These are phyloP conservation scores for Hyposmocoma kahamanoa DNA, from an alignment of 1,140 invertebrate genomes.

Conservation along the genomic window DNA sequence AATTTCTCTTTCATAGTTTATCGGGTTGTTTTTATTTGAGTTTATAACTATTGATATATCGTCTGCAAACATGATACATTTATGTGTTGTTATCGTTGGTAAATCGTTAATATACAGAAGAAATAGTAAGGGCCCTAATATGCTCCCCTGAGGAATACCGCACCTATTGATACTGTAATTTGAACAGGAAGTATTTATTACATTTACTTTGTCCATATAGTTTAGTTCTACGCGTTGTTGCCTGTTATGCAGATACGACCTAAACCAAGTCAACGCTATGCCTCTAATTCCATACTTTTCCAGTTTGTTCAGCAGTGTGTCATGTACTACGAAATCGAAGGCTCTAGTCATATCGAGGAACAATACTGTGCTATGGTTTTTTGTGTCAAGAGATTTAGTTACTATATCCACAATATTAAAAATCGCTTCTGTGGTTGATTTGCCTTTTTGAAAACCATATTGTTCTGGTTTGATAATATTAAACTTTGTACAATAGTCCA, in stretches of 20 bases:
- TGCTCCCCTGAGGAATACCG: constrained; percentile 7
- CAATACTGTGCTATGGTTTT: neutral
- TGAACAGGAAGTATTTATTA: neutral
- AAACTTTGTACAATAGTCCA: neutral
- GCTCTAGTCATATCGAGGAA: neutral
- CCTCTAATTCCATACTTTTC: constrained; percentile 9
- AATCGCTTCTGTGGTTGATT: neutral
- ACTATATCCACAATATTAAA: neutral
- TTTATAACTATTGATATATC: constrained; percentile 3
- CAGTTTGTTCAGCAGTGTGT: constrained; percentile 1
- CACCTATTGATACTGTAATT: neutral
- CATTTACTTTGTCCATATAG: neutral
- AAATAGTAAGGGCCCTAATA: constrained; percentile 1
- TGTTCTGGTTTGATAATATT: neutral
- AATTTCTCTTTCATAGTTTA: neutral
- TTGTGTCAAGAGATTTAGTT: neutral
- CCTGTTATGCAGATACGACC: neutral
- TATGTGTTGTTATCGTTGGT: neutral
- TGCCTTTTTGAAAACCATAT: neutral
- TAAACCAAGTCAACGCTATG: constrained; percentile 1
- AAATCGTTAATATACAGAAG: constrained; percentile 5
- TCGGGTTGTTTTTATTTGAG: neutral
- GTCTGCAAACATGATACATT: constrained; percentile 5
- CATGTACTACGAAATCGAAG: neutral
- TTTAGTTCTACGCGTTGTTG: constrained; percentile 1